Percentiles rank a stretch among this genome's conserved stretches.
These are phyloP conservation scores for Ciona savignyi DNA, from an alignment of 23 tunicate genomes.

Conservation along the genomic window DNA sequence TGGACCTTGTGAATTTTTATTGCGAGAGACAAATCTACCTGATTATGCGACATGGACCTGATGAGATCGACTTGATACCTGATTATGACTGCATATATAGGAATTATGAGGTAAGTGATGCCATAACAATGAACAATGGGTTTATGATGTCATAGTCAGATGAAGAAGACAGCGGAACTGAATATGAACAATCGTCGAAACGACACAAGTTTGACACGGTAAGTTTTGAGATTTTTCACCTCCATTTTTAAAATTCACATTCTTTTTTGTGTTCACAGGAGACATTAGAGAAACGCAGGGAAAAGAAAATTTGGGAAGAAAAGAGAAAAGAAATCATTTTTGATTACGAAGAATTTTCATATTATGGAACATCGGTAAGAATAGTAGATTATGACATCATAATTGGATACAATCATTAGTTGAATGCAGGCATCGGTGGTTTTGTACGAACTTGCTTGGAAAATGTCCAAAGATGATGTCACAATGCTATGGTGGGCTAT, in stretches of 20 bases:
- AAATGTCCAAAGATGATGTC: constrained; percentile 86
- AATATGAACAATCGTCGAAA: constrained; percentile 34
- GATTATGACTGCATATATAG: constrained; percentile 80
- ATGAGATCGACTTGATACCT: constrained; percentile 54
- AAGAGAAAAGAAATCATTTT: constrained; percentile 77
- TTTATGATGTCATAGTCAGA: constrained; percentile 25
- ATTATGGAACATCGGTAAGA: constrained; percentile 54
- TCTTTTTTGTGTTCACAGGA: constrained; percentile 52
- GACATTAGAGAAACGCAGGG: constrained; percentile 38
- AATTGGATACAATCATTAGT: background rate
- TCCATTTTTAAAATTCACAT: too few relatives aligned
- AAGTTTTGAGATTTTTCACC: too few relatives aligned
- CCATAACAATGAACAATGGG: background rate
- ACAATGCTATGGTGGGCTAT: constrained; percentile 95
- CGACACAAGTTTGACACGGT: constrained; percentile 69
- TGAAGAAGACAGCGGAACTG: constrained; percentile 34
- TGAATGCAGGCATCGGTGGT: constrained; percentile 51
- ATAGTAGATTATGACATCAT: background rate
- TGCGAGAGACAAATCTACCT: constrained; percentile 72
- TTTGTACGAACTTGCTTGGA: constrained; percentile 78
- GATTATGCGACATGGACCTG: constrained; percentile 42
- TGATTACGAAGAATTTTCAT: constrained; percentile 85
- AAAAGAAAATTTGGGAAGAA: constrained; percentile 68
- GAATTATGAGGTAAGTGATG: constrained; percentile 51
- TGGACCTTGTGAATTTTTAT: constrained; percentile 73